Percentiles rank a stretch among this genome's conserved stretches.
phyloP scores from a whole-genome alignment of 92 coral and sea anemone genomes.

The Palythoa grandiflora region DNA sequence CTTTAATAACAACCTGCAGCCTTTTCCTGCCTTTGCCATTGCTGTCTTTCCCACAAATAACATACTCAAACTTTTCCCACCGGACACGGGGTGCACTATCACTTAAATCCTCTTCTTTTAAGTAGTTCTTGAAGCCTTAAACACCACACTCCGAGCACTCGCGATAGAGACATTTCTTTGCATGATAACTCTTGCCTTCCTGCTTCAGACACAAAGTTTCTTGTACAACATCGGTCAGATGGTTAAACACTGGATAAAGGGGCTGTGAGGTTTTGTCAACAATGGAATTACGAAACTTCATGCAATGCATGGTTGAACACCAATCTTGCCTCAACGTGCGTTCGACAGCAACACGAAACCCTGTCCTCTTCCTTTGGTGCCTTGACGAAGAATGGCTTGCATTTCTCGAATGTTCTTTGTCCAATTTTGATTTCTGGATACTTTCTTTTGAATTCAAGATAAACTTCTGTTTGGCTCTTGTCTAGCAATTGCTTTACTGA shows the following conservation, averaged over 20 bases:
- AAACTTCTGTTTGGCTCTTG: conserved; percentile 57
- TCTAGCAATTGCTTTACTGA: conserved; percentile 57
- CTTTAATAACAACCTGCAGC: too few relatives aligned
- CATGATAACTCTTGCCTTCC: conserved; percentile 25
- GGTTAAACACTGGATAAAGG: neutral
- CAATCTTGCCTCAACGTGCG: conserved; percentile 25
- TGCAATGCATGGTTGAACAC: conserved; percentile 15
- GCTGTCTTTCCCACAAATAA: too few relatives aligned
- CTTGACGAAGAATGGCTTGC: conserved; percentile 40
- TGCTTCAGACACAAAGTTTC: conserved; percentile 45
- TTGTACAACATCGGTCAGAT: conserved; percentile 35
- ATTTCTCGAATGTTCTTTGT: conserved; percentile 36
- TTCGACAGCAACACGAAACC: conserved; percentile 50
- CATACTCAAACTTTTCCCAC: too few relatives aligned
- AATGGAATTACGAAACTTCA: conserved; percentile 23
- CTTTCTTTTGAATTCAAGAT: conserved; percentile 29
- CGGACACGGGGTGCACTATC: too few relatives aligned
- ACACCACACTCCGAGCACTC: conserved; percentile 8
- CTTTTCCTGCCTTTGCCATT: too few relatives aligned
- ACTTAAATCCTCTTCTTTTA: too few relatives aligned
- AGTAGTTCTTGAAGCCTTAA: neutral
- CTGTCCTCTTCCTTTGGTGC: conserved; percentile 36
- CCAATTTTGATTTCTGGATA: conserved; percentile 46
- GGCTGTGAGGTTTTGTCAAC: conserved; percentile 6
- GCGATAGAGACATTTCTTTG: conserved; percentile 34